phyloP scores from a whole-genome alignment of 1,140 invertebrate species.

The Amyelois transitella region DNA sequence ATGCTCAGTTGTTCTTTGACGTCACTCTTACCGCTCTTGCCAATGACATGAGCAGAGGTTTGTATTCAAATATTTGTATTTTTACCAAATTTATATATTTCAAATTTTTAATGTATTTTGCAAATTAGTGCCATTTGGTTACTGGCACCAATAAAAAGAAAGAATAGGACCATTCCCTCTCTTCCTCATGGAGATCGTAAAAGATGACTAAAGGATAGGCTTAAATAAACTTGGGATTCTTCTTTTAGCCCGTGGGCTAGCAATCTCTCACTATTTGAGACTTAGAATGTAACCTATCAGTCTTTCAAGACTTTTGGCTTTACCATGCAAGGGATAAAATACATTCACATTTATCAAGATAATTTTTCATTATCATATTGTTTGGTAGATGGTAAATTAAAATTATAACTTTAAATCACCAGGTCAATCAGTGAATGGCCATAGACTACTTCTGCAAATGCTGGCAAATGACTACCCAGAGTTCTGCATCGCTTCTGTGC shows the following conservation, averaged over 20 bases:
- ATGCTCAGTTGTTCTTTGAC: conserved; percentile 78
- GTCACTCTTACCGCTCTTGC: conserved; percentile 78
- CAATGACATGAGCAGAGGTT: conserved; percentile 79
- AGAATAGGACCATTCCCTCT: background rate
- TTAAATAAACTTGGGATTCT: too few relatives aligned
- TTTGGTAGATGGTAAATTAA: background rate
- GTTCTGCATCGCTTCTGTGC: conserved; percentile 76
- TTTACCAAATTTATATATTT: background rate
- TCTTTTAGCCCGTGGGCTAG: too few relatives aligned
- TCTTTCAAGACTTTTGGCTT: too few relatives aligned
- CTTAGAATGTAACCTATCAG: too few relatives aligned
- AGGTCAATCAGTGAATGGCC: conserved; percentile 77
- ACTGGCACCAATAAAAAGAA: background rate
- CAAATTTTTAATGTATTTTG: background rate
- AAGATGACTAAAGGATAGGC: too few relatives aligned
- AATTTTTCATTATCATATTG: conserved; percentile 2
- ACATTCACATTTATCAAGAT: too few relatives aligned
- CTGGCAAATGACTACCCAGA: conserved; percentile 79
- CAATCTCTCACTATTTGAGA: too few relatives aligned
- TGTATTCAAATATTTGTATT: conserved; percentile 12
- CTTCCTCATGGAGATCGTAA: too few relatives aligned
- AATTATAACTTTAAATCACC: background rate
- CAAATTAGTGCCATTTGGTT: background rate
- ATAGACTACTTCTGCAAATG: conserved; percentile 82
- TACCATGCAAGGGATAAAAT: too few relatives aligned